Evolutionary conservation across 1,140 invertebrate genomes (phyloP).

Genomic region (Tetramorium parvispinum): DNA sequence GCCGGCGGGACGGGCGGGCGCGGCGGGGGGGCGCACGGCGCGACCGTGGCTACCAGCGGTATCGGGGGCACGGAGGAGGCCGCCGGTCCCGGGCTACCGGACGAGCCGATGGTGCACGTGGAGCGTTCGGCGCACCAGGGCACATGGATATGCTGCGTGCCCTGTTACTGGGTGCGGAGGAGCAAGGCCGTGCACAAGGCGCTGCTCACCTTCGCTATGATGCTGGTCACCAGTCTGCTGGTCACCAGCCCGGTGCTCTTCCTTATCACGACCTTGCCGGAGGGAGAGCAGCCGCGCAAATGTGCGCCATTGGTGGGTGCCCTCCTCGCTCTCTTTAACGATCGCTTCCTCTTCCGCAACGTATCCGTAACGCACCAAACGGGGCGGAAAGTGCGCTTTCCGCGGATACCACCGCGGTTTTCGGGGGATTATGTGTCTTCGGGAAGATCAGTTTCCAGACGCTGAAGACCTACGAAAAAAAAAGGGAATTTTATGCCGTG

Average conservation of each 20-base stretch:
- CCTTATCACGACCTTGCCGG: conserved; percentile 87
- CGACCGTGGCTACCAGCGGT: conserved; percentile 43
- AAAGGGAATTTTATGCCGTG: not conserved
- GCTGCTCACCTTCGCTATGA: conserved; percentile 87
- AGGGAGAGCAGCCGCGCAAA: conserved; percentile 85
- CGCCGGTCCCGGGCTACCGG: conserved; percentile 63
- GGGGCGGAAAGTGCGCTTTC: not conserved
- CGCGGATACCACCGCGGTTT: not conserved
- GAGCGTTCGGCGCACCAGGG: conserved; percentile 80
- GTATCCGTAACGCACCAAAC: not conserved
- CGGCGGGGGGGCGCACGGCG: conserved; percentile 58
- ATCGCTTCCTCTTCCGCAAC: not conserved
- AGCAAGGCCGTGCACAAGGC: conserved; percentile 88
- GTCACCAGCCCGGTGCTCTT: conserved; percentile 88
- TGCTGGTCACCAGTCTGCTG: conserved; percentile 87
- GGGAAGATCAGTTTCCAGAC: not conserved
- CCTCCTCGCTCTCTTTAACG: not conserved
- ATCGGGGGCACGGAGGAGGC: conserved; percentile 49
- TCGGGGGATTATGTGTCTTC: not conserved
- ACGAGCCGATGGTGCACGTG: conserved; percentile 80
- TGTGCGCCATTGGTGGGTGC: conserved; percentile 84
- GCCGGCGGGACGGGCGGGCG: conserved; percentile 69
- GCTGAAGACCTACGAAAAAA: no score
- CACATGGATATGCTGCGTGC: conserved; percentile 87
- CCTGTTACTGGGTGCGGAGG: conserved; percentile 87